Conservation (phyloP, 2,113 vertebrate genomes). For the Geococcyx californianus region DNA sequence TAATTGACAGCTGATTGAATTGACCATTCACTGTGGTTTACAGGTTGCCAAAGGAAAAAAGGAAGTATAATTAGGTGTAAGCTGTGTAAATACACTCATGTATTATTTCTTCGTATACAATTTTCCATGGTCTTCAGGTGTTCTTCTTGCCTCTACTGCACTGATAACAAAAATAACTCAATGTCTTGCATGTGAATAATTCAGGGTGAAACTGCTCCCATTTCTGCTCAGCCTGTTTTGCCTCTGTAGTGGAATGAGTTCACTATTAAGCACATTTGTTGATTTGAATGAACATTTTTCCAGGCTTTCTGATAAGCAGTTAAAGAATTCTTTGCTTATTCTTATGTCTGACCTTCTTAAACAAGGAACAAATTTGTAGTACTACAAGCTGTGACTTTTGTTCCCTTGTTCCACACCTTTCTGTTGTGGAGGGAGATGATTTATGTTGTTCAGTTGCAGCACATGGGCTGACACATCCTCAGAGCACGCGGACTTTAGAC, state of each 20-base stretch:
- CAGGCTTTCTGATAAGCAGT: not conserved
- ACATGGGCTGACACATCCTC: not conserved
- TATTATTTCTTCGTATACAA: not conserved
- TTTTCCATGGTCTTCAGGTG: not conserved
- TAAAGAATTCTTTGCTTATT: not conserved
- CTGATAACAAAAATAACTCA: not conserved
- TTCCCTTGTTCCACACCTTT: not conserved
- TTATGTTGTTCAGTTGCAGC: not conserved
- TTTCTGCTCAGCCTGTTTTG: not conserved
- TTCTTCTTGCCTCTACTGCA: not conserved
- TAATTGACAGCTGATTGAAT: not conserved
- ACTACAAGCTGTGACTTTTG: not conserved
- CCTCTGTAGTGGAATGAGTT: not conserved
- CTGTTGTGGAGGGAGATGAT: not conserved
- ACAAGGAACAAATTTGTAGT: not conserved
- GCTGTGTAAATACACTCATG: not conserved
- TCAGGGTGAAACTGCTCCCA: not conserved
- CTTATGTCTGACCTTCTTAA: not conserved
- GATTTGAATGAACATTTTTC: not conserved
- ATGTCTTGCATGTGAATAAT: not conserved
- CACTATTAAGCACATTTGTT: not conserved
- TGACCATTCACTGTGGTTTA: not conserved
- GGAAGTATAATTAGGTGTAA: not conserved
- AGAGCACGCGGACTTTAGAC: rapidly evolving
- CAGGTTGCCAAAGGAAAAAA: not conserved